Conservation (phyloP, 2,797 vertebrate species). For the Yasuhikotakia modesta region DNA sequence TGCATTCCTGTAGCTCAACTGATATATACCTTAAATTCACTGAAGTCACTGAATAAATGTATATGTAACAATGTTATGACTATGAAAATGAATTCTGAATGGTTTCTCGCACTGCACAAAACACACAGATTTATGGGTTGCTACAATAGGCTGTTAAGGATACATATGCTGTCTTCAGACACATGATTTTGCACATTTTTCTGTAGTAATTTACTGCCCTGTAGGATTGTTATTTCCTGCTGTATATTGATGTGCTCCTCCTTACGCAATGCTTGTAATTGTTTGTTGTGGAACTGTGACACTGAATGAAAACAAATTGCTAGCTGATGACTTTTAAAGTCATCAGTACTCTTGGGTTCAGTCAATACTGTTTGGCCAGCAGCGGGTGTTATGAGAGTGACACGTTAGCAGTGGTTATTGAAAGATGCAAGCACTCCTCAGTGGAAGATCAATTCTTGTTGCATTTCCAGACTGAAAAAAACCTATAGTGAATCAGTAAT, state of each 20-base stretch:
- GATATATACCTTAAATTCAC: no score
- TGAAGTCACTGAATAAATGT: no score
- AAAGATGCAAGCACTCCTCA: neutral
- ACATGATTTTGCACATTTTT: neutral
- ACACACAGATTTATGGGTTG: no score
- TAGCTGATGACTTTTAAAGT: neutral
- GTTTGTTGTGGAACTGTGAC: neutral
- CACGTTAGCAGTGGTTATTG: conserved; percentile 5
- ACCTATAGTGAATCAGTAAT: conserved; percentile 13
- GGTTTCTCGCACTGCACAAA: no score
- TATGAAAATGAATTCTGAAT: no score
- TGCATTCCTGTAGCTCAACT: no score
- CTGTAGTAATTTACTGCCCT: neutral
- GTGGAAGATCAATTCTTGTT: conserved; percentile 24
- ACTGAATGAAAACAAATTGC: neutral
- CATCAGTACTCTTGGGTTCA: neutral
- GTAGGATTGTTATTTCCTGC: neutral
- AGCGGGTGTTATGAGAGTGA: neutral
- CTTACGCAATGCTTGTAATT: neutral
- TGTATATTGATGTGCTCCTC: neutral
- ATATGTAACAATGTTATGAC: no score
- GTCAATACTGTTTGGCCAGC: conserved; percentile 17
- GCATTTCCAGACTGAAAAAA: conserved; percentile 10
- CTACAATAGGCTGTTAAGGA: no score
- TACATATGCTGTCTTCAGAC: no score